Conservation (phyloP, 35 echinoderm and acorn worm species). For the Holothuria glaberrima region DNA sequence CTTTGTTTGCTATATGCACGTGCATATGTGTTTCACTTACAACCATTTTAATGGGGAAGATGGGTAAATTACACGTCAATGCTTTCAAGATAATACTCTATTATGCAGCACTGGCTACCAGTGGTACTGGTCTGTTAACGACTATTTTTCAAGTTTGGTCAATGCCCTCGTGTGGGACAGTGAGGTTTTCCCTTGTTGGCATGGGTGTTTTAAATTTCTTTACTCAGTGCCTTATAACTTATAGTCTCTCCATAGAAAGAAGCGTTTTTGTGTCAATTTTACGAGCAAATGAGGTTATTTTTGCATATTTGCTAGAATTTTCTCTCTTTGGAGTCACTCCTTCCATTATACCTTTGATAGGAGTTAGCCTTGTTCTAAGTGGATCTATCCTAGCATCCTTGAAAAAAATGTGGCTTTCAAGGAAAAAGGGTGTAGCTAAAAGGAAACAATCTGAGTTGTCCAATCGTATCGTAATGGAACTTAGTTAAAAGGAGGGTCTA, state of each 20-base stretch:
- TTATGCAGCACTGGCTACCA: background rate
- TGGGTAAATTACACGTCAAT: constrained; percentile 4
- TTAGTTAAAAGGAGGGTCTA: too few relatives aligned
- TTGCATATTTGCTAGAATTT: constrained; percentile 6
- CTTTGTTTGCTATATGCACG: background rate
- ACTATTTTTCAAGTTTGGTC: background rate
- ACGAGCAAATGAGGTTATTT: constrained; percentile 14
- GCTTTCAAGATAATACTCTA: background rate
- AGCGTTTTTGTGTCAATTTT: constrained; percentile 18
- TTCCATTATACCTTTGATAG: background rate
- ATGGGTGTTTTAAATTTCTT: background rate
- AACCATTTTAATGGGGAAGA: constrained; percentile 4
- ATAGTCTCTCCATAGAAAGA: too few relatives aligned
- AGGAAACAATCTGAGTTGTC: too few relatives aligned
- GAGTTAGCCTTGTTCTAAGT: background rate
- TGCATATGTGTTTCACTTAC: background rate
- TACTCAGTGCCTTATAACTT: constrained; percentile 7
- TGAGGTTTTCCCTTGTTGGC: constrained; percentile 3
- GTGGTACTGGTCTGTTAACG: background rate
- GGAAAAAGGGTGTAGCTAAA: background rate
- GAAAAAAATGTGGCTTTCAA: background rate
- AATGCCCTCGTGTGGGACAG: background rate
- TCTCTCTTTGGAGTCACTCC: background rate
- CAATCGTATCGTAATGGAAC: too few relatives aligned
- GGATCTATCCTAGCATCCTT: background rate